These are phyloP conservation scores for Lissonota sp. DNA, from an alignment of 2,888 invertebrate genomes.

Conservation along the genomic window DNA sequence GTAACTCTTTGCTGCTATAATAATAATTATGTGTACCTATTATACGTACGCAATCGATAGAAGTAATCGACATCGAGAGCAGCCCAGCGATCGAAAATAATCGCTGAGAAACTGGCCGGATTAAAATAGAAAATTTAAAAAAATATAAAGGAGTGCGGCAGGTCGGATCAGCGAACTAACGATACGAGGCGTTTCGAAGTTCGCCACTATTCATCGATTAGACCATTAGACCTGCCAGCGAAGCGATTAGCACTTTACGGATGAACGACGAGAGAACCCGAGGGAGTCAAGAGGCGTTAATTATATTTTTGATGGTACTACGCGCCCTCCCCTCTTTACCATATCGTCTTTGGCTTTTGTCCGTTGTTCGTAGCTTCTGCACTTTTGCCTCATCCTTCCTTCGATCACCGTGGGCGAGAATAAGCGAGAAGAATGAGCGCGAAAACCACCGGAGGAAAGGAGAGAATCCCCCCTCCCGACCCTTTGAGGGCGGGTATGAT, in stretches of 20 bases:
- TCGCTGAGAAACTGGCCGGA: neutral
- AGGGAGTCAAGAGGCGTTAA: constrained; percentile 53
- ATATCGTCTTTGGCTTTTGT: too few species aligned
- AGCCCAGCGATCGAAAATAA: neutral
- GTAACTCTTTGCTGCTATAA: constrained; percentile 16
- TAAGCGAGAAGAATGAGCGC: constrained; percentile 6
- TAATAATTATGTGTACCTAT: constrained; percentile 13
- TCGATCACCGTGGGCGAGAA: constrained; percentile 18
- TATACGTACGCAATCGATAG: constrained; percentile 7
- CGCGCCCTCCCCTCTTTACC: neutral
- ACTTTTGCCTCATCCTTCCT: constrained; percentile 26
- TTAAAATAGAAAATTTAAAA: too few species aligned
- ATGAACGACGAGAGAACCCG: neutral
- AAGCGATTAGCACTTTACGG: constrained; percentile 58
- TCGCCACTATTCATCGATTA: constrained; percentile 57
- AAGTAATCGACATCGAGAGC: neutral
- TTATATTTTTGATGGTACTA: constrained; percentile 61
- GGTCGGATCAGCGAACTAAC: neutral
- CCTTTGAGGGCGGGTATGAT: constrained; percentile 34
- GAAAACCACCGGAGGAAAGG: neutral
- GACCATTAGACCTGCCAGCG: constrained; percentile 61
- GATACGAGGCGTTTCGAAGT: constrained; percentile 38
- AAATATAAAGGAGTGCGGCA: too few species aligned
- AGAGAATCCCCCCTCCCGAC: neutral
- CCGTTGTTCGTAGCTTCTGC: constrained; percentile 10